phyloP scores from a whole-genome alignment of 2,888 invertebrate species.

The Epicampocera succincta region DNA sequence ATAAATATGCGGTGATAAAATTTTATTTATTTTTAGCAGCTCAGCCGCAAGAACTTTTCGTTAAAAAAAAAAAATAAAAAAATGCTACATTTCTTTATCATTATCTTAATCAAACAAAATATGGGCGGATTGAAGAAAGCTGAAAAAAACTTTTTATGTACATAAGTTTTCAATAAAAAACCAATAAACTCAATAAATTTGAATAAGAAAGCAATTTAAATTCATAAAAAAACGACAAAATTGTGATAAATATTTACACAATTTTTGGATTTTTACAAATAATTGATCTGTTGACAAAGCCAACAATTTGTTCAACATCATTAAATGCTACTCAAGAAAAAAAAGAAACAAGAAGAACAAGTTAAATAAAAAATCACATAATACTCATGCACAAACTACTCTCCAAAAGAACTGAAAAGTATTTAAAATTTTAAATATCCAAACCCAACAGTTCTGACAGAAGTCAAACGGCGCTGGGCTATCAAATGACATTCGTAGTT shows the following conservation, averaged over 20 bases:
- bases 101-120: slow-evolving; percentile 47
- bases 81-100: slow-evolving; percentile 25
- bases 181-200: slow-evolving; percentile 40
- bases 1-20: too few relatives aligned
- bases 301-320: slow-evolving; percentile 53
- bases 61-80: slow-evolving; percentile 9
- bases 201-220: slow-evolving; percentile 60
- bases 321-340: slow-evolving; percentile 22
- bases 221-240: slow-evolving; percentile 37
- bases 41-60: slow-evolving; percentile 3
- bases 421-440: too few relatives aligned
- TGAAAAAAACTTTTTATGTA: slow-evolving; percentile 22
- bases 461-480: too few relatives aligned
- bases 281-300: slow-evolving; percentile 62
- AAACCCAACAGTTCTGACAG: too few relatives aligned
- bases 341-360: not conserved
- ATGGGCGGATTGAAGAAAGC: slow-evolving; percentile 5
- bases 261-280: slow-evolving; percentile 43
- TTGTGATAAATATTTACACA: slow-evolving; percentile 58
- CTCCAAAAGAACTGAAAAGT: too few relatives aligned
- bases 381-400: not conserved
- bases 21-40: slow-evolving; percentile 27
- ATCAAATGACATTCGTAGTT: too few relatives aligned
- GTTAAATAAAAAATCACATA: not conserved
- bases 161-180: slow-evolving; percentile 22